Conservation (phyloP, 2,888 invertebrate genomes). For the Eudasyphora cyanicolor region DNA sequence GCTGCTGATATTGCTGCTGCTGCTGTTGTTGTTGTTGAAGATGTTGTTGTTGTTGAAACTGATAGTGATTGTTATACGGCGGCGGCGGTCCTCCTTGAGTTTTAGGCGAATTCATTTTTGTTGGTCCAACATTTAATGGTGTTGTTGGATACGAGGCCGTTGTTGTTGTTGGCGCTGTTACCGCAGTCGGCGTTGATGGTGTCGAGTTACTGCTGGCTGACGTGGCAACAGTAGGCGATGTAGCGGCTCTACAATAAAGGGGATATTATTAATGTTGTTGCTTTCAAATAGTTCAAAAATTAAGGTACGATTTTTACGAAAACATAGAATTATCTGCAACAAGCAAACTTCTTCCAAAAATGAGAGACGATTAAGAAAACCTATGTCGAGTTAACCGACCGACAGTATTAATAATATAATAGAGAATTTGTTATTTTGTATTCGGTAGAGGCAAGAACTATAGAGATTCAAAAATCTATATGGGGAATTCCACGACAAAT, state of each 20-base stretch:
- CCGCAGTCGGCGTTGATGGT: conserved; percentile 13
- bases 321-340: too few species aligned
- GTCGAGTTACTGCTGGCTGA: conserved; percentile 31
- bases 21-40: conserved; percentile 52
- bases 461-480: too few species aligned
- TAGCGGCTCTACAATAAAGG: not conserved
- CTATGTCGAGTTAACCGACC: too few species aligned
- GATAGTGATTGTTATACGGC: conserved; percentile 49
- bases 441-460: too few species aligned
- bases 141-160: conserved; percentile 30
- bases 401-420: too few species aligned
- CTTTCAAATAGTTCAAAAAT: too few species aligned
- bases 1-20: conserved; percentile 40
- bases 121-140: conserved; percentile 15
- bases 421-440: too few species aligned
- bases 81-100: conserved; percentile 40
- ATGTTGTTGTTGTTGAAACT: conserved; percentile 46
- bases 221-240: conserved; percentile 18
- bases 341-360: too few species aligned
- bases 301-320: too few species aligned
- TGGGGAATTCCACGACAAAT: too few species aligned
- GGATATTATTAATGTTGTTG: not conserved
- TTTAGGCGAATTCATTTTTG: conserved; percentile 52
- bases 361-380: too few species aligned
- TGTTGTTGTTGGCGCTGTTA: conserved; percentile 4